Conservation (phyloP, 2,888 invertebrate genomes). For the Tortricodes alternella region DNA sequence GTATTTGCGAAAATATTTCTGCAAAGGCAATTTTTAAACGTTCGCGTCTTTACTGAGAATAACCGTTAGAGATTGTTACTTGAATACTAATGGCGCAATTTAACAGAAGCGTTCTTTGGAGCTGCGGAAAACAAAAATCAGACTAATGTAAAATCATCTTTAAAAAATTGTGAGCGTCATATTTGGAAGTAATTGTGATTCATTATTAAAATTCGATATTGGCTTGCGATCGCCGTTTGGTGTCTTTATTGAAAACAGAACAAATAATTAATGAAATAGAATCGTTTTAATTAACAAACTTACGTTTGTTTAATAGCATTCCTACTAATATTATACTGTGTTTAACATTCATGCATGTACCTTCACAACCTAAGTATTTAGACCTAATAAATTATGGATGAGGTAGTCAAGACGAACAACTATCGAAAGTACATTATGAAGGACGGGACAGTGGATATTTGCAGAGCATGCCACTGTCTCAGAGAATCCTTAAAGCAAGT, state of each 20-base stretch:
- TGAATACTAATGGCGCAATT: conserved; percentile 19
- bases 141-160: background rate
- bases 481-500: no score
- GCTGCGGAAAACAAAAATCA: background rate
- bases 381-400: no score
- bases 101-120: background rate
- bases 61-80: conserved; percentile 3
- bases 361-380: no score
- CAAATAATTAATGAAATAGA: no score
- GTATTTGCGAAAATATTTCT: background rate
- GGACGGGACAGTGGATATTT: no score
- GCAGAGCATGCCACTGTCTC: no score
- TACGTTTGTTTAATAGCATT: no score
- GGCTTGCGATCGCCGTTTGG: background rate
- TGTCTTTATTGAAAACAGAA: background rate
- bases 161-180: conserved; percentile 18
- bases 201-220: conserved; percentile 19
- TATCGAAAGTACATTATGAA: no score
- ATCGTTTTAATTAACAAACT: no score
- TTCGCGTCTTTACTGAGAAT: conserved; percentile 4
- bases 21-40: background rate
- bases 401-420: no score
- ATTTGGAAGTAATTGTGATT: conserved; percentile 21
- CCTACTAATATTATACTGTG: no score
- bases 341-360: no score